Conservation (phyloP, 2,113 vertebrate genomes). For the Cariama cristata region DNA sequence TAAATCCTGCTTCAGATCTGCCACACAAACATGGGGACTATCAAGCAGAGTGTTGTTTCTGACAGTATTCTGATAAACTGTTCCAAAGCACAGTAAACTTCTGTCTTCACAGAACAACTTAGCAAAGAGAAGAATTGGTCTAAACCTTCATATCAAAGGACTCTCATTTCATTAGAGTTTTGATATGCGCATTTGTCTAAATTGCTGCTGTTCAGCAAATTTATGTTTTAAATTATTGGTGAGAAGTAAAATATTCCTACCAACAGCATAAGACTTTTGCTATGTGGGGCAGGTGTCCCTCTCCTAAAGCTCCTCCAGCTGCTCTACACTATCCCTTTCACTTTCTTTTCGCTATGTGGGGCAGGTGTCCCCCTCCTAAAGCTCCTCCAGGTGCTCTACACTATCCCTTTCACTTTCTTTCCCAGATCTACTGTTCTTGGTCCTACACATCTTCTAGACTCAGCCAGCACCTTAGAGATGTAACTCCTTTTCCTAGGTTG, state of each 20-base stretch:
- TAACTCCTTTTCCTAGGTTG: neutral
- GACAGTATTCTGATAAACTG: neutral
- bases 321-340: rapidly evolving
- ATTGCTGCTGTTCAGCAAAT: neutral
- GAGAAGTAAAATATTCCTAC: neutral
- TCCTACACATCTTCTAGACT: neutral
- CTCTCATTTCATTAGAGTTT: neutral
- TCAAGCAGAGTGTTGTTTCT: neutral
- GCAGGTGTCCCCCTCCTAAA: neutral
- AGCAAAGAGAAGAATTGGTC: neutral
- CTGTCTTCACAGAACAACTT: neutral
- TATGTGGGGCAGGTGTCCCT: rapidly evolving
- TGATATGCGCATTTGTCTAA: neutral
- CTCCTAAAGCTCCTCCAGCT: neutral
- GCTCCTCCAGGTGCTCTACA: neutral
- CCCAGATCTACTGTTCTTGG: neutral
- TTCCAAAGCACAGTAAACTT: neutral
- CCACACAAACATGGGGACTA: neutral
- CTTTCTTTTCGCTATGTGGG: rapidly evolving
- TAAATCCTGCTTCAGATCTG: neutral
- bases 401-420: neutral
- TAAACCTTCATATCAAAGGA: neutral
- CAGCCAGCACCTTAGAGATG: neutral
- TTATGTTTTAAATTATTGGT: neutral
- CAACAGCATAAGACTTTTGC: neutral